Conservation (phyloP, 2,888 invertebrate species). For the Lasioglossum morio region DNA sequence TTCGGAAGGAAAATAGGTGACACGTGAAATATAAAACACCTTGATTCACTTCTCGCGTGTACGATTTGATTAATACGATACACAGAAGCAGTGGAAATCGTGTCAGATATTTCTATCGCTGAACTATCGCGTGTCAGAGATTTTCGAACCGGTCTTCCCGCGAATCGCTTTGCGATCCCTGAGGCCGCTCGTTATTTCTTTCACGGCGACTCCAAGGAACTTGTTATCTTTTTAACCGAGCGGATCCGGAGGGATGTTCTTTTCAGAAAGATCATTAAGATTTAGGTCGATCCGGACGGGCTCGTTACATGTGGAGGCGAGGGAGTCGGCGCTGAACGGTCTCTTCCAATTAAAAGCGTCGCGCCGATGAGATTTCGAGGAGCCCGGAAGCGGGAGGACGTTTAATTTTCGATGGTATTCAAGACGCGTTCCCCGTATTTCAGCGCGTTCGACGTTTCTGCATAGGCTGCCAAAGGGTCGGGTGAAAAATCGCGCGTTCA, state of each 20-base stretch:
- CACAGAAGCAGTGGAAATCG: neutral
- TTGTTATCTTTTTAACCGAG: slow-evolving; percentile 1
- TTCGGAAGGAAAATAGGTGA: neutral
- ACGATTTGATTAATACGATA: neutral
- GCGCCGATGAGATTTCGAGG: slow-evolving; percentile 7
- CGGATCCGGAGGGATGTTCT: neutral
- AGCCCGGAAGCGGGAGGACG: neutral
- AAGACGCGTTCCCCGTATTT: slow-evolving; percentile 24
- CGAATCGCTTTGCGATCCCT: neutral
- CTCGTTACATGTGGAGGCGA: slow-evolving; percentile 14
- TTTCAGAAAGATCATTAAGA: slow-evolving; percentile 23
- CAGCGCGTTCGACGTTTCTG: slow-evolving; percentile 9
- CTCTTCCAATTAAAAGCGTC: slow-evolving; percentile 39
- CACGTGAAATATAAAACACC: neutral
- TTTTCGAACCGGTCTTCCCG: neutral
- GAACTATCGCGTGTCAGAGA: neutral
- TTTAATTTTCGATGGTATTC: slow-evolving; percentile 31
- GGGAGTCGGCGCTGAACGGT: neutral
- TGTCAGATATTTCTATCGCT: neutral
- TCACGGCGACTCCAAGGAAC: neutral
- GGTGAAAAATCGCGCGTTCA: slow-evolving; percentile 30
- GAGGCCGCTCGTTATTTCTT: slow-evolving; percentile 7
- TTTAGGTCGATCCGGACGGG: neutral
- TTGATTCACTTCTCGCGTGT: neutral
- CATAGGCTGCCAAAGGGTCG: neutral